Percentiles rank a stretch among this genome's conserved stretches.
phyloP scores from a whole-genome alignment of 53 echinoderm and acorn worm genomes.

The Luidia sarsii region DNA sequence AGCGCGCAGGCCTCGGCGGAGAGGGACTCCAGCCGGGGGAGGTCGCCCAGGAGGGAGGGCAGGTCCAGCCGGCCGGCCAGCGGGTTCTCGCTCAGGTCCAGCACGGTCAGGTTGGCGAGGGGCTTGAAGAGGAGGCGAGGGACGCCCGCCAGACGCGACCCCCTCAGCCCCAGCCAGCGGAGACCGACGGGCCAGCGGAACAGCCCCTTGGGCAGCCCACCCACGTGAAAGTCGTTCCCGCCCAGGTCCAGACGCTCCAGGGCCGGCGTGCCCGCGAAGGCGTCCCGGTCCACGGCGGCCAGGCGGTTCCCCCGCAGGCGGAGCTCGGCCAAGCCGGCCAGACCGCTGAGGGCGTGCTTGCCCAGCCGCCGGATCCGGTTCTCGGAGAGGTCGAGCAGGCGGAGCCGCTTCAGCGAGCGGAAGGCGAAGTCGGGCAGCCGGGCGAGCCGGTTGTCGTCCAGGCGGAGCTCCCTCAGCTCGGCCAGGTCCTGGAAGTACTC shows the following conservation, averaged over 20 bases:
- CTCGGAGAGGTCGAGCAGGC: conserved; percentile 1
- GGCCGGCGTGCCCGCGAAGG: background rate
- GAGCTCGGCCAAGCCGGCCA: background rate
- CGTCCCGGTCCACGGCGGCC: background rate
- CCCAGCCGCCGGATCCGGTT: conserved; percentile 18
- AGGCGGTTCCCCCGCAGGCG: conserved; percentile 39
- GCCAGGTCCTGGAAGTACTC: conserved; percentile 42
- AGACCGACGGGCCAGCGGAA: conserved; percentile 3
- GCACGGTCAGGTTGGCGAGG: conserved; percentile 30
- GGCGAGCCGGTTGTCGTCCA: conserved; percentile 26
- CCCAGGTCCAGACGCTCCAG: conserved; percentile 14
- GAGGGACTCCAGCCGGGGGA: conserved; percentile 13
- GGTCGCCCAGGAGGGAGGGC: conserved; percentile 8
- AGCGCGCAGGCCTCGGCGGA: conserved; percentile 24
- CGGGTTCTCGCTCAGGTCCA: conserved; percentile 33
- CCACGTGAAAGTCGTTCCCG: conserved; percentile 8
- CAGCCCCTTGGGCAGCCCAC: background rate
- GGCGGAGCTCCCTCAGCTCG: conserved; percentile 18
- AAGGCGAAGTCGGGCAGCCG: conserved; percentile 22
- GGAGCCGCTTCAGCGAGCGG: background rate
- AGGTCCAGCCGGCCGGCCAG: conserved; percentile 1
- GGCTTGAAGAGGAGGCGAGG: conserved; percentile 9
- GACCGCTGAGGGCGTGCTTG: conserved; percentile 2
- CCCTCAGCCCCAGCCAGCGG: background rate
- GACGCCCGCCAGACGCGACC: background rate